These are phyloP conservation scores for Aphidius colemani DNA, from an alignment of 2,888 invertebrate genomes.

Conservation along the genomic window DNA sequence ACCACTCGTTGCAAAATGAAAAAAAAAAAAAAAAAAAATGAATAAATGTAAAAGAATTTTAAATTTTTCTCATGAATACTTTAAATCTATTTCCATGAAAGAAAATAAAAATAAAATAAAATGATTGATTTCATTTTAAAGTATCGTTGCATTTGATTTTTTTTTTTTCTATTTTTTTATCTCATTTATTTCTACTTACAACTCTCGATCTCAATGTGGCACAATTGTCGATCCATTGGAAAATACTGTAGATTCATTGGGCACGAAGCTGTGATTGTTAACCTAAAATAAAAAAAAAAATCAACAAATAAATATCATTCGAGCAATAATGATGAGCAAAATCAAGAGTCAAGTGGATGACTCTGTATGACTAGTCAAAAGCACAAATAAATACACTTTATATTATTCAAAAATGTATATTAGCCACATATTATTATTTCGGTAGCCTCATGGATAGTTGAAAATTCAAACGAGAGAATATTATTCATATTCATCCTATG, in stretches of 20 bases:
- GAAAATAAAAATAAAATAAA: background rate
- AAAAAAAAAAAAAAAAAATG: background rate
- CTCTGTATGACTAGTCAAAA: background rate
- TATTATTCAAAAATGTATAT: too few species aligned
- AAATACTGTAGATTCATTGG: slow-evolving; percentile 96
- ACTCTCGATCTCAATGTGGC: slow-evolving; percentile 95
- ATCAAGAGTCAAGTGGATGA: background rate
- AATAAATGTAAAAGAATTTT: background rate
- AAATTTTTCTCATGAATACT: background rate
- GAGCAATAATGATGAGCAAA: background rate
- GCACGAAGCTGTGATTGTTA: slow-evolving; percentile 94
- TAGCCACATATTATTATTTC: too few species aligned
- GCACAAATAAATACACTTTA: background rate
- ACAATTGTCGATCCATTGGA: slow-evolving; percentile 94
- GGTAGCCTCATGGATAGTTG: slow-evolving; percentile 13
- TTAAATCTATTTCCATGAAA: background rate
- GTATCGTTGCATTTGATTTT: background rate
- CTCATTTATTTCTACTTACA: slow-evolving; percentile 76
- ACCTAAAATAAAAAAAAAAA: slow-evolving; percentile 65
- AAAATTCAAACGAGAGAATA: slow-evolving; percentile 26
- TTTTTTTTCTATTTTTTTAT: background rate
- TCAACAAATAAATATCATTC: background rate
- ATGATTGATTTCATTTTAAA: too few species aligned
- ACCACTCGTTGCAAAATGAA: background rate
- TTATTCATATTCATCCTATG: slow-evolving; percentile 32